Base-by-base conservation (phyloP, 2,888 invertebrate species). In the Alsophila aescularia region DNA sequence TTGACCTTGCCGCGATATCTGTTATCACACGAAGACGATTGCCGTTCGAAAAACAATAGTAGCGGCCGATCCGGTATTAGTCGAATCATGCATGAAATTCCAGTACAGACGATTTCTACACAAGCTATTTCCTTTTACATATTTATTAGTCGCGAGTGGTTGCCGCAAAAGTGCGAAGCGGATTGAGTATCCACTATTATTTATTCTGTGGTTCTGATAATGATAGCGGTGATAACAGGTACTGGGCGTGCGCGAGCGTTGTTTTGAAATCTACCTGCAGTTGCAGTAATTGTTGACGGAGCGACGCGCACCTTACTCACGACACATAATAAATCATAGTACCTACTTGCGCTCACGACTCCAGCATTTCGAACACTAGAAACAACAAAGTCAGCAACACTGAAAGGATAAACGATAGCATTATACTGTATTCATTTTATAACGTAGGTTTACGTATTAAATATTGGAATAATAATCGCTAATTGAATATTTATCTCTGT, bases 1-100 rank as follows among this genome's bases (percentile, higher is more conserved):
- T 93, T 77, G 83, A 84, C 85, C 86, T 85, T 88, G 80, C 69
- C 61, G 14, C 67, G 72, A 72, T 79, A 81, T 69, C 77, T 72
- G 72, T 79, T 85, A 86, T 85, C 87, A 74, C 66, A 67, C 70
- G 45, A 41, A 42, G 71, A 72, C 43, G 64, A 42, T 55, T 41
- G 37, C 44, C 42, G 35, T 57, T 62, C 49, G 57, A 58, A 64
- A 56, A 55, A 58, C 54, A 57, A 56, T 41, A 35, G 57, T 52
- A 60, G 16, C 32, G 37, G 14, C 52, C 40, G 37, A 60, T 52
- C 57, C 41, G 51, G 55, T 47, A 32, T 42, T 43, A 43, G 27
- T 45, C 49, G 34, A 54, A 45, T 61, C 56, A 57, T 57, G 54
- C 60, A 44, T 56, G 53, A 57, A 34, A 60, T 56, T 54, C 63